A percentile compares a stretch with the other conserved stretches of the same genome.
Evolutionary conservation across 2,888 invertebrate species (phyloP).

Genomic region (Eupeodes luniger): DNA sequence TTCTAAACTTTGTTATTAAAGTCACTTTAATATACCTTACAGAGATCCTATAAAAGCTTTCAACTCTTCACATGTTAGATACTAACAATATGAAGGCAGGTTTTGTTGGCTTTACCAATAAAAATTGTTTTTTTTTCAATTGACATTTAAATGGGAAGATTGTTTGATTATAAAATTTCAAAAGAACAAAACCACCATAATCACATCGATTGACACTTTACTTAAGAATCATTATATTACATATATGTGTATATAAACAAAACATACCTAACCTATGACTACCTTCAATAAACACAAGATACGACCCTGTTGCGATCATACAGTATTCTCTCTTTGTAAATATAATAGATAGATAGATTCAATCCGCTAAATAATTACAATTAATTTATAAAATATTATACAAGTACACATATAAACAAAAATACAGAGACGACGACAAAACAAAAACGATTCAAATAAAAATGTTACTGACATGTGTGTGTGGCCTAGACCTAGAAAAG

Average conservation of each 20-base stretch:
- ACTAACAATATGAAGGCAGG: no score
- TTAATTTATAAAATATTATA: slow-evolving; percentile 65
- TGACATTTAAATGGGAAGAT: slow-evolving; percentile 58
- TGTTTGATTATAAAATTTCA: not conserved
- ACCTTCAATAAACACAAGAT: not conserved
- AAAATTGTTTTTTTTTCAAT: slow-evolving; percentile 40
- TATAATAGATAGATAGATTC: slow-evolving; percentile 29
- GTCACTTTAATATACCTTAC: no score
- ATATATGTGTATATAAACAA: slow-evolving; percentile 4
- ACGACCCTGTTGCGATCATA: slow-evolving; percentile 59
- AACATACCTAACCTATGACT: not conserved
- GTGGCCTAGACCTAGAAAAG: slow-evolving; percentile 77
- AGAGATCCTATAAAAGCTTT: no score
- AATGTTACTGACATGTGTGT: slow-evolving; percentile 59
- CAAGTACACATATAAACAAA: slow-evolving; percentile 1
- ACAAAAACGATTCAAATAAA: slow-evolving; percentile 51
- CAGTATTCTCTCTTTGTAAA: slow-evolving; percentile 49
- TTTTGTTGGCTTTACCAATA: not conserved
- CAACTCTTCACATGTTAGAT: no score
- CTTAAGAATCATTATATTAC: slow-evolving; percentile 16
- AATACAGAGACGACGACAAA: not conserved
- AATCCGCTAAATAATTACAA: slow-evolving; percentile 74
- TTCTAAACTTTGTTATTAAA: no score
- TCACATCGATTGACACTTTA: slow-evolving; percentile 42
- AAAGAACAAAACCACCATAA: slow-evolving; percentile 4